These are phyloP conservation scores for Phenganax subtilis DNA, from an alignment of 92 coral and sea anemone species.

Conservation along the genomic window DNA sequence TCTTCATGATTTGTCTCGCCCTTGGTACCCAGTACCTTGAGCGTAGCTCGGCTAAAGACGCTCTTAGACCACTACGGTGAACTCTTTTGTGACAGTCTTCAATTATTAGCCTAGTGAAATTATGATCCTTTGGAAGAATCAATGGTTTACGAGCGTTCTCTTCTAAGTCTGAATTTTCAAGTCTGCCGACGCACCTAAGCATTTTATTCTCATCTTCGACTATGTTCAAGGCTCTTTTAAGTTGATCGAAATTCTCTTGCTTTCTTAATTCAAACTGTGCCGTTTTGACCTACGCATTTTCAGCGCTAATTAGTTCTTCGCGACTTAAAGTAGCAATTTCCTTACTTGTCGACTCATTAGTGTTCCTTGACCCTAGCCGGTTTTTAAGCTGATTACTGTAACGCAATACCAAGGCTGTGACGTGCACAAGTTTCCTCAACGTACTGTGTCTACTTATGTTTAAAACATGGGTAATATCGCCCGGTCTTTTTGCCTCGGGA, in stretches of 20 bases:
- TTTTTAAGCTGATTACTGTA: constrained; percentile 25
- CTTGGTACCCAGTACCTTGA: constrained; percentile 39
- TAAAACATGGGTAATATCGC: constrained; percentile 32
- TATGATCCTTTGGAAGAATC: constrained; percentile 7
- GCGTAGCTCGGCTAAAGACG: constrained; percentile 38
- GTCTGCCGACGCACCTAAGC: constrained; percentile 27
- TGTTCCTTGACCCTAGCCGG: neutral
- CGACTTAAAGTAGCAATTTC: constrained; percentile 6
- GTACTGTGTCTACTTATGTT: constrained; percentile 36
- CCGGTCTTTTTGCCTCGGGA: neutral
- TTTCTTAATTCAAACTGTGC: constrained; percentile 36
- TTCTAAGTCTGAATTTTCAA: constrained; percentile 7
- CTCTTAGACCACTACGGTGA: constrained; percentile 16
- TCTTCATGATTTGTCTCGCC: constrained; percentile 11
- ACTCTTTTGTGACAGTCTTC: constrained; percentile 19
- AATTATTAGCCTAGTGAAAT: constrained; percentile 2
- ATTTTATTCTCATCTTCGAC: constrained; percentile 7
- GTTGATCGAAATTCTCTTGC: constrained; percentile 40
- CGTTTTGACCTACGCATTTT: constrained; percentile 40
- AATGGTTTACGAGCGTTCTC: constrained; percentile 12
- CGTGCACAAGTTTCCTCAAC: constrained; percentile 27
- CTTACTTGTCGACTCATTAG: neutral
- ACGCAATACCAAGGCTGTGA: constrained; percentile 41
- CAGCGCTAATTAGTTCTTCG: constrained; percentile 33
- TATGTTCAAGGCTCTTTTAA: constrained; percentile 36